Evolutionary conservation across 2,888 invertebrate genomes (phyloP), one percentile per base, ranked within the genome.

Genomic region (Operophtera brumata): DNA sequence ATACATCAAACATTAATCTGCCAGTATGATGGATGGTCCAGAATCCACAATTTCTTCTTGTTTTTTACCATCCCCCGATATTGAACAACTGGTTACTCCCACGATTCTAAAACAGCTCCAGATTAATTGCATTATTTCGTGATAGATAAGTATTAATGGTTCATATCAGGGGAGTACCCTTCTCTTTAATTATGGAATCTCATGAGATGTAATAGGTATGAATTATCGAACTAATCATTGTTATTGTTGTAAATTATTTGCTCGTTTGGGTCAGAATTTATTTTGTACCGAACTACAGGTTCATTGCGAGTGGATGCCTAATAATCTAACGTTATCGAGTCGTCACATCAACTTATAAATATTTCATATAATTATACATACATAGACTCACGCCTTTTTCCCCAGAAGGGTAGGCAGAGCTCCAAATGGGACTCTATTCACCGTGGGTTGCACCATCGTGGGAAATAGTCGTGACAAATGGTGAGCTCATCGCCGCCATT

Each of bases 61-160:
- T 85, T 88, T 88, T 89, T 87, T 86, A 70, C 71, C 65, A 65
- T 69, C 68, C 66, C 60, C 67, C 56, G 11, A 47, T 47, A 47
- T 39, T 43, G 9, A 35, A 71, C 88, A 89, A 86, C 81, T 89
- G 88, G 72, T 72, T 66, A 71, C 85, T 90, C 89, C 81, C 89
- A 90, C 88, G 86, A 73, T 66, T 64, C 67, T 84, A 86, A 84
- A 86, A 87, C 82, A 78, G 81, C 82, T 80, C 73, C 73, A 78
- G 75, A 90, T 86, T 89, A 89, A 89, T 90, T 84, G 83, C 83
- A 81, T 83, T 86, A 88, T 90, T 73, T 74, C 90, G 86, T 90
- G 90, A 78, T 83, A 75, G 79, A 80, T 84, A 80, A 77, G 82
- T 84, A 86, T 86, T 85, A 86, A 82, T 84, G 76, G 76, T 71